phyloP scores from a whole-genome alignment of 2,113 vertebrate genomes.

The Phocoena phocoena region DNA sequence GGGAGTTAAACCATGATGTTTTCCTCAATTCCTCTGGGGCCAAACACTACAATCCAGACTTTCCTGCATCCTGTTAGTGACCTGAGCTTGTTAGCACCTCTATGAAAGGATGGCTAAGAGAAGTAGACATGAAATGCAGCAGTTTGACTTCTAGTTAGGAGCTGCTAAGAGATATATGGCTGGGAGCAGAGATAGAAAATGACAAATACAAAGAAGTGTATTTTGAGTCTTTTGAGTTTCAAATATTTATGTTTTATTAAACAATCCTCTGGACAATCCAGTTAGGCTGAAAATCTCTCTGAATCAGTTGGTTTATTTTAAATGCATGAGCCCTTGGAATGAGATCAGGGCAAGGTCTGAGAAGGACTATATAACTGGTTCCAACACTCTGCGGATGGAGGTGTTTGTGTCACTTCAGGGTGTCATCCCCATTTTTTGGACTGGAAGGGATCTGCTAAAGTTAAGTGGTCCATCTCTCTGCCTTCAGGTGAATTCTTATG shows the following conservation, averaged over 20 bases:
- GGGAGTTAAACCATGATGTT: background rate
- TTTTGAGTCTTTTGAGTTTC: background rate
- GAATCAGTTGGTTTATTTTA: background rate
- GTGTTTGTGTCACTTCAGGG: background rate
- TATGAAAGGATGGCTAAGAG: background rate
- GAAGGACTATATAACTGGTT: background rate
- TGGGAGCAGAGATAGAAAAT: background rate
- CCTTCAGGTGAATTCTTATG: background rate
- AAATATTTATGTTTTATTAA: background rate
- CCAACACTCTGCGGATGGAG: background rate
- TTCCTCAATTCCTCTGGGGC: background rate
- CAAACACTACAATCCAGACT: background rate
- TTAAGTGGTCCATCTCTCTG: background rate
- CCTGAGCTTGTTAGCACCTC: background rate
- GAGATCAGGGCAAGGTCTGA: background rate
- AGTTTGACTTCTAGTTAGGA: background rate
- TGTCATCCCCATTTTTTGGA: background rate
- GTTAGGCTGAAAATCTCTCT: constrained; percentile 14
- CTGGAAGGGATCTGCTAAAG: background rate
- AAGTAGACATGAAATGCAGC: background rate
- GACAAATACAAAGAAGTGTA: background rate
- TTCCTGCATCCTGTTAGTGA: background rate
- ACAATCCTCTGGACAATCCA: background rate
- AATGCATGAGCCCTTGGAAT: background rate
- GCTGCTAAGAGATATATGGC: background rate